Evolutionary conservation across 2,113 vertebrate genomes (phyloP).

Genomic region (mouse (Mus musculus)): GRCm39 chr10:53262501-53263000

Average conservation of each 20-base stretch:
- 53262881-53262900: background rate
- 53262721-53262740: constrained; percentile 23
- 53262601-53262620: background rate
- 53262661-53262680: background rate
- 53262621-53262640: background rate
- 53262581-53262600: background rate
- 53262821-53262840: constrained; percentile 17
- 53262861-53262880: constrained; percentile 32
- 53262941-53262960: background rate
- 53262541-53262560: background rate
- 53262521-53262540: no score
- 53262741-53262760: background rate
- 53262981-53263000: background rate
- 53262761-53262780: background rate
- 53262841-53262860: constrained; percentile 30
- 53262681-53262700: background rate
- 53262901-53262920: background rate
- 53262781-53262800: background rate
- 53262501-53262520: no score
- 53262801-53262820: constrained; percentile 42
- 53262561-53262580: background rate
- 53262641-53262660: background rate
- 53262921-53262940: constrained; percentile 28
- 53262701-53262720: background rate
- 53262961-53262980: background rate